These are phyloP conservation scores for Simalia tracyae DNA, from an alignment of 2,797 vertebrate genomes.

Conservation along the genomic window DNA sequence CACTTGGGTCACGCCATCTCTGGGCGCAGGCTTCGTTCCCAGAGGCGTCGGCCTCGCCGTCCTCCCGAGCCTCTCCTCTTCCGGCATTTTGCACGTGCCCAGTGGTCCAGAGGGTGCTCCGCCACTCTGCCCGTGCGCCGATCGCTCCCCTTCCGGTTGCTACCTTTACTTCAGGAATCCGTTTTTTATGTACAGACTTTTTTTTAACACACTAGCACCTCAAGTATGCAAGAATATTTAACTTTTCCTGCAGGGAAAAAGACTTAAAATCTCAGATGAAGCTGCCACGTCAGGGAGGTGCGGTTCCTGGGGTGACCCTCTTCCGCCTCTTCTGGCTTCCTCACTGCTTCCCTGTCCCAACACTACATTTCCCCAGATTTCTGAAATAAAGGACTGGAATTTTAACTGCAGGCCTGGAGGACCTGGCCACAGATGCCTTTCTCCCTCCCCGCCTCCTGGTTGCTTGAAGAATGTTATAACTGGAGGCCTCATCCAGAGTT, in stretches of 20 bases:
- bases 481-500: not conserved
- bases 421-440: not conserved
- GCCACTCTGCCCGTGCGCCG: not conserved
- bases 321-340: not conserved
- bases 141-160: rapidly evolving
- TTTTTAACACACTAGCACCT: not conserved
- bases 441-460: not conserved
- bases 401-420: not conserved
- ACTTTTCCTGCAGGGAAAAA: not conserved
- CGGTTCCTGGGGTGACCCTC: too few relatives aligned
- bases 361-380: not conserved
- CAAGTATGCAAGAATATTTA: not conserved
- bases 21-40: too few relatives aligned
- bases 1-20: not conserved
- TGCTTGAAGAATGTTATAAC: slow-evolving; percentile 5
- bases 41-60: not conserved
- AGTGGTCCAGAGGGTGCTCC: not conserved
- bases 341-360: not conserved
- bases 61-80: too few relatives aligned
- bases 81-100: too few relatives aligned
- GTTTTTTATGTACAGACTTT: not conserved
- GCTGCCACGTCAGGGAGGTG: too few relatives aligned
- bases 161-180: not conserved
- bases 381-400: not conserved
- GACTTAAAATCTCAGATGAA: not conserved